These are phyloP conservation scores for Chrysemys picta DNA, from an alignment of 2,113 vertebrate species.

Conservation along the genomic window DNA sequence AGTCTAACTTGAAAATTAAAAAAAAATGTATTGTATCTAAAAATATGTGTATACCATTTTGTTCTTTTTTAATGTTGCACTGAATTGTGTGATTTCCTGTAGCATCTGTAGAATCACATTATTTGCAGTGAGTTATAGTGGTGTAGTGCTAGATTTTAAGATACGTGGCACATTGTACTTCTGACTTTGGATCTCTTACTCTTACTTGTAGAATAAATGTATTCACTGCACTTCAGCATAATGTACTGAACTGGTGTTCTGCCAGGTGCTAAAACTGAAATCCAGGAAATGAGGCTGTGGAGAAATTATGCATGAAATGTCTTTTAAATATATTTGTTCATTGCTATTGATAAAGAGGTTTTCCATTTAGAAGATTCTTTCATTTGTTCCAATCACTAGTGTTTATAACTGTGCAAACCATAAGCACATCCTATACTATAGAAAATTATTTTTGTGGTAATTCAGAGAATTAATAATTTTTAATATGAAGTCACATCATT, in stretches of 20 bases:
- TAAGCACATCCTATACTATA: slow-evolving; percentile 53
- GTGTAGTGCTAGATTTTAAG: neutral
- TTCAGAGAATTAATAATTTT: slow-evolving; percentile 63
- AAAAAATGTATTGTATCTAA: neutral
- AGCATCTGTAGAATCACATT: neutral
- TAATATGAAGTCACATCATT: slow-evolving; percentile 49
- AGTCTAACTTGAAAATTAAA: neutral
- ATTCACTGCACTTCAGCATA: neutral
- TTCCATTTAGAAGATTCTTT: slow-evolving; percentile 63
- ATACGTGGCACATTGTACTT: neutral
- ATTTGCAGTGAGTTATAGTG: neutral
- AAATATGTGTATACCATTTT: neutral
- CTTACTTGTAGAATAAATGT: neutral
- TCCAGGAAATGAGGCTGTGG: slow-evolving; percentile 46
- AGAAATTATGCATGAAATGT: slow-evolving; percentile 65
- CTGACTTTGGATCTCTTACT: neutral
- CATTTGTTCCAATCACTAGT: slow-evolving; percentile 70
- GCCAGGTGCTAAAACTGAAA: slow-evolving; percentile 49
- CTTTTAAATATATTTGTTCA: slow-evolving; percentile 69
- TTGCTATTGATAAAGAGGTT: slow-evolving; percentile 64
- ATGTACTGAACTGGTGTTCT: slow-evolving; percentile 19
- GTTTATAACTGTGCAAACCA: slow-evolving; percentile 64
- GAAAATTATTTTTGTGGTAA: slow-evolving; percentile 71
- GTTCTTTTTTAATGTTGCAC: neutral
- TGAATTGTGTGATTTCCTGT: neutral